Base-by-base conservation (phyloP, 2,888 invertebrate genomes). In the Gastracanthus pulcherrimus region DNA sequence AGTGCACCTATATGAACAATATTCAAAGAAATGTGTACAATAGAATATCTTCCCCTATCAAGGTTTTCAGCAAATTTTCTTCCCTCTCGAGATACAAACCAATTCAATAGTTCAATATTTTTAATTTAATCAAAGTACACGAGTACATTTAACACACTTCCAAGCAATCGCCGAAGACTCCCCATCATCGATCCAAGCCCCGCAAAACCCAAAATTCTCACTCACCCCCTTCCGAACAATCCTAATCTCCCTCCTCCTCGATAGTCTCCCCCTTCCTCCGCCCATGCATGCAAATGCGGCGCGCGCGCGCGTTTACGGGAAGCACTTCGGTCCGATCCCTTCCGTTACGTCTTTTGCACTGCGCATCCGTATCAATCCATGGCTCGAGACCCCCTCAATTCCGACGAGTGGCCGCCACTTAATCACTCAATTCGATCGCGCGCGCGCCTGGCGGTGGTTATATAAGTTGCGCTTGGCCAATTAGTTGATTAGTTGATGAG, bases 381-480 rank as follows among this genome's bases (percentile, higher is more conserved):
- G 13, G 13, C 85, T 82, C 84, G 72, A 41, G 34, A n/a, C n/a
- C n/a, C n/a, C n/a, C 67, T 72, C 79, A 81, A 87, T 85, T 82
- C 75, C 85, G 83, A 86, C 85, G 86, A 87, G 86, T 86, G 84
- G 86, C 70, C 84, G 86, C 70, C 84, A 86, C 86, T 88, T 89
- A 87, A 89, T 89, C 87, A 88, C 85, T 85, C 87, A 88, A 87
- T 89, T 88, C 88, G 85, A n/a, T n/a, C n/a, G n/a, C n/a, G n/a
- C n/a, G n/a, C n/a, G n/a, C n/a, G n/a, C n/a, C n/a, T n/a, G n/a
- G n/a, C n/a, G n/a, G n/a, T n/a, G n/a, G n/a, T n/a, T n/a, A n/a
- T n/a, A n/a, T n/a, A n/a, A n/a, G n/a, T 85, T 69, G 77, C 77
- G 83, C 82, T 74, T 82, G 84, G 83, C 85, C 86, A 87, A 89